These are phyloP conservation scores for Antechinus stuartii DNA, from an alignment of 2,113 vertebrate genomes.

Conservation along the genomic window DNA sequence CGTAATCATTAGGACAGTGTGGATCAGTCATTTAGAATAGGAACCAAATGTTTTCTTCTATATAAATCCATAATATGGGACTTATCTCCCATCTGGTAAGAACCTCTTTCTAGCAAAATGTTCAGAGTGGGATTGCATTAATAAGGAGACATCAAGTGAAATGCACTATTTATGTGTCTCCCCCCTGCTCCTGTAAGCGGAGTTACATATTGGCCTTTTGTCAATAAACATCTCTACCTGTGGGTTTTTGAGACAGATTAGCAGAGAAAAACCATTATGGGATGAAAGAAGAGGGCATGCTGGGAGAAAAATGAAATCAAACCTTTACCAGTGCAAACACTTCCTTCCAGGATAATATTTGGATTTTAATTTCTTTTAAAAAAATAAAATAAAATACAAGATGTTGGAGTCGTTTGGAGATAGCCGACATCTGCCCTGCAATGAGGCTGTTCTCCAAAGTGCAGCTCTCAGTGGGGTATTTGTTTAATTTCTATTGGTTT, in stretches of 20 bases:
- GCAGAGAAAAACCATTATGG: slow-evolving; percentile 82
- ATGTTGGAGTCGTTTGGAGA: slow-evolving; percentile 81
- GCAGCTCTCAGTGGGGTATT: slow-evolving; percentile 85
- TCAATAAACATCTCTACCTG: slow-evolving; percentile 87
- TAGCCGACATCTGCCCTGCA: slow-evolving; percentile 83
- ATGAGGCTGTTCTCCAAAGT: slow-evolving; percentile 84
- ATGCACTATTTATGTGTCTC: slow-evolving; percentile 84
- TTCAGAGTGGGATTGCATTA: slow-evolving; percentile 83
- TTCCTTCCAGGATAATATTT: slow-evolving; percentile 85
- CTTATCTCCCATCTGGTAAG: slow-evolving; percentile 86
- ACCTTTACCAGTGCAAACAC: slow-evolving; percentile 81
- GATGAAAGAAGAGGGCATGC: slow-evolving; percentile 85
- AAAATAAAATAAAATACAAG: slow-evolving; percentile 77
- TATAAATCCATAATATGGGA: slow-evolving; percentile 79
- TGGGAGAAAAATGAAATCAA: slow-evolving; percentile 89
- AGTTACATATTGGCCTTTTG: slow-evolving; percentile 80
- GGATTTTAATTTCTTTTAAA: slow-evolving; percentile 82
- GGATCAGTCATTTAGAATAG: slow-evolving; percentile 83
- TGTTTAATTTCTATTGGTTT: slow-evolving; percentile 87
- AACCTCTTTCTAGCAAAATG: slow-evolving; percentile 82
- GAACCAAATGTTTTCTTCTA: slow-evolving; percentile 85
- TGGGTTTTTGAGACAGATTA: slow-evolving; percentile 84
- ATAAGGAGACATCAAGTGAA: slow-evolving; percentile 85
- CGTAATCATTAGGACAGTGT: slow-evolving; percentile 80
- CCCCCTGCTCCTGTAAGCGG: slow-evolving; percentile 81